phyloP scores from a whole-genome alignment of 2,113 vertebrate genomes.

The Esox niger region DNA sequence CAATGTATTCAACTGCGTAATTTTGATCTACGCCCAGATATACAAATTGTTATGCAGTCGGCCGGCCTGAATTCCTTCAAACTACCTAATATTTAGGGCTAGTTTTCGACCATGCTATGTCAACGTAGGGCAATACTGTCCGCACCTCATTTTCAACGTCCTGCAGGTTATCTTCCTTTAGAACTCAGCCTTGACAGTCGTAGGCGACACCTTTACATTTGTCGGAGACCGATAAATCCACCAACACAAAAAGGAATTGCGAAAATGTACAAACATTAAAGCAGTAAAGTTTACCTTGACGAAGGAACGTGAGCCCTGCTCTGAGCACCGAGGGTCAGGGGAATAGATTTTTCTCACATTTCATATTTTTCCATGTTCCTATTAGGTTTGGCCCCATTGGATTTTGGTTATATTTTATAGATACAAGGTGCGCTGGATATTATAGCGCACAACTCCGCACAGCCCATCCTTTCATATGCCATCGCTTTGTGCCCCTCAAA shows the following conservation, averaged over 20 bases:
- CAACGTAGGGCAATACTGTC: conserved; percentile 34
- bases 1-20: not conserved
- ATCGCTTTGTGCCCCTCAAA: conserved; percentile 10
- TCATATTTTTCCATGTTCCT: conserved; percentile 50
- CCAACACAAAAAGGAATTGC: too few species aligned
- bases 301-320: conserved; percentile 55
- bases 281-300: conserved; percentile 54
- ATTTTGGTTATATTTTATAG: conserved; percentile 34
- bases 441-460: conserved; percentile 30
- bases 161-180: not conserved
- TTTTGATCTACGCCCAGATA: not conserved
- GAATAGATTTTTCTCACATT: conserved; percentile 49
- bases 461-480: conserved; percentile 43
- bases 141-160: not conserved
- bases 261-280: conserved; percentile 1
- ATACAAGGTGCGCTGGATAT: conserved; percentile 34
- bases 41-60: not conserved
- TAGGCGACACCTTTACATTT: too few species aligned
- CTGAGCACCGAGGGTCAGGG: conserved; percentile 49
- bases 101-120: conserved; percentile 52
- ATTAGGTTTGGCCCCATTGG: conserved; percentile 41
- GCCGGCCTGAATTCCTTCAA: not conserved
- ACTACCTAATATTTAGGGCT: not conserved
- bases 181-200: not conserved
- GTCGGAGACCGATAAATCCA: not conserved